Evolutionary conservation across 2,797 vertebrate genomes (phyloP), one percentile per base, ranked within the genome.

Genomic region (Rhadinocentrus ornatus): DNA sequence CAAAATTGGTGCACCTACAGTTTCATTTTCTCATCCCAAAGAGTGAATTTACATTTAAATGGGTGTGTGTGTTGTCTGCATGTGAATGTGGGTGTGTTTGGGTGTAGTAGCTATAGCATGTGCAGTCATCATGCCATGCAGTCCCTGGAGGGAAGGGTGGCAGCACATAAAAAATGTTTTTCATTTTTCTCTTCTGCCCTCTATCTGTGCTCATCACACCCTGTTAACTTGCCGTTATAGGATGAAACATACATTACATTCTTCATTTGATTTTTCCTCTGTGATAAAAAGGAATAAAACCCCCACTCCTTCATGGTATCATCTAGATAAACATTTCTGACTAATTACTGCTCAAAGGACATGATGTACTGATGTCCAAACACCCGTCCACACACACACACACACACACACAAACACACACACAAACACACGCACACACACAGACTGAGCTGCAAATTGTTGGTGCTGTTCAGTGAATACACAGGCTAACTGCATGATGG

Each of bases 11-110:
- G 55, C 60, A 44, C 52, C 61, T 39, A 27, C 26, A 54, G 35
- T 63, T 34, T 71, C 29, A 55, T 66, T 32, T 50, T 57, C 27
- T 62, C 31, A 27, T 62, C 29, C 44, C 60, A 15, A 68, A 74
- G 59, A 83, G 62, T n/a, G 35, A 24, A 80, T 89, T 86, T 81
- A 83, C 75, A 68, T 84, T 64, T 86, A 79, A 90, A 87, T 73
- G 61, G 60, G 34, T 73, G 59, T 69, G 46, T 71, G 56, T 66
- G 59, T 48, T 56, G 50, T 69, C 29, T 41, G 55, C 20, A 15
- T 62, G 53, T 54, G n/a, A 27, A 52, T 52, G 11, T 73, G 44
- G 58, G 52, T 48, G 56, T 81, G 54, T 62, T 15, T 15, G 13
- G 66, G 52, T 57, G 50, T 26, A 2, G 24, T 54, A 52, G 71